phyloP scores from a whole-genome alignment of 2,888 invertebrate genomes.

The Protula sp. region DNA sequence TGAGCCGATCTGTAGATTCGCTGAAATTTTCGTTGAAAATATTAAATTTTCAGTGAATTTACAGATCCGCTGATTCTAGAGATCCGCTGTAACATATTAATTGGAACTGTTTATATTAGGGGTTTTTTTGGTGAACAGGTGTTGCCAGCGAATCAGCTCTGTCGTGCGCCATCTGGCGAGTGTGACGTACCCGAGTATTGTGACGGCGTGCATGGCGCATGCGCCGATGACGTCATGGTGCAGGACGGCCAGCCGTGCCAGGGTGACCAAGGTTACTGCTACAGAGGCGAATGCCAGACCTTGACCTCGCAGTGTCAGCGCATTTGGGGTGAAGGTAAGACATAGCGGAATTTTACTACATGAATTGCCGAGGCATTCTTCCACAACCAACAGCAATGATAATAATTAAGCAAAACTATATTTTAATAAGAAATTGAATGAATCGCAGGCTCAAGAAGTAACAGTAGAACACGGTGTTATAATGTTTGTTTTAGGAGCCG shows the following conservation, averaged over 20 bases:
- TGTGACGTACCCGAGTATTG: slow-evolving; percentile 96
- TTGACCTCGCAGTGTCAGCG: slow-evolving; percentile 80
- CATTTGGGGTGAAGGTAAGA: slow-evolving; percentile 80
- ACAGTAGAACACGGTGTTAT: no score
- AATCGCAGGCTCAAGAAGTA: no score
- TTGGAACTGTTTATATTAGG: no score
- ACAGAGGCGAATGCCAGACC: slow-evolving; percentile 86
- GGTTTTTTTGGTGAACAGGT: slow-evolving; percentile 29
- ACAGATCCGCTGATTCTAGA: no score
- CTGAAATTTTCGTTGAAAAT: no score
- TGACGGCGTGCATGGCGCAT: slow-evolving; percentile 78
- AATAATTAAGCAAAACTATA: no score
- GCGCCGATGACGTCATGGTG: slow-evolving; percentile 82
- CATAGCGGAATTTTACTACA: not conserved
- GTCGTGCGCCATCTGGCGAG: slow-evolving; percentile 80
- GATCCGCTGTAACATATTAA: no score
- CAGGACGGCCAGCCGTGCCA: slow-evolving; percentile 86
- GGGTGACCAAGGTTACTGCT: slow-evolving; percentile 71
- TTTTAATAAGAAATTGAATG: no score
- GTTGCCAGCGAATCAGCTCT: slow-evolving; percentile 57
- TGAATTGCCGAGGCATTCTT: not conserved
- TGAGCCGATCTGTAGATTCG: no score
- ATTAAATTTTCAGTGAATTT: no score
- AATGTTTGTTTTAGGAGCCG: no score
- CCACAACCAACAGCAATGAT: not conserved